Evolutionary conservation across 2,888 invertebrate genomes (phyloP), one percentile per base, ranked within the genome.

Genomic region (Eudemis profundana): DNA sequence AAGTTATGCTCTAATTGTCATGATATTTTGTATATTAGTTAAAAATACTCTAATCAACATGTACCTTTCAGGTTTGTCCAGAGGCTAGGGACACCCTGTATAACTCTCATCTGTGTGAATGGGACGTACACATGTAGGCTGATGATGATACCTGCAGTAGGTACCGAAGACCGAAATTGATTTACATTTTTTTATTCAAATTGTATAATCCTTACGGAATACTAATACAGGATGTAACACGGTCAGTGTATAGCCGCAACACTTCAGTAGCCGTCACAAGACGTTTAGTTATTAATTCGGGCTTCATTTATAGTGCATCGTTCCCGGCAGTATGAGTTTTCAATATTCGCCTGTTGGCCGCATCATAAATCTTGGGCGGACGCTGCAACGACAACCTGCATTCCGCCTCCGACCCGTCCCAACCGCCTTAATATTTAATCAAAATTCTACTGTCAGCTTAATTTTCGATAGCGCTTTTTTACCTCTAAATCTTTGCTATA

Each of bases 301-400:
- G 79, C 78, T 83, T 82, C 70, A 77, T 73, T 84, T 79, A 83
- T 78, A 83, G 81, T 85, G 83, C 79, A 85, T 82, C 79, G 77
- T 81, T n/a, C 86, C 75, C 84, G 87, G 44, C 42, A 33, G 49
- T 60, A 67, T 83, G 83, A 82, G 86, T 87, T 89, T 89, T 87
- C 89, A 89, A 89, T 89, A 82, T 82, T 87, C 86, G 87, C 88
- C 84, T 85, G 87, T 89, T 87, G 87, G 89, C 79, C 78, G 83
- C 81, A 85, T 86, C 89, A 88, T 89, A 89, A 89, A 89, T 89
- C 89, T 89, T 85, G 71, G 54, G 36, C 71, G 83, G 82, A 84
- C 80, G 77, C 78, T 78, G 79, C 76, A 78, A 76, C 84, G 87
- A 84, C 89, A 87, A 84, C 85, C 84, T 89, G 88, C 86, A 87